Base-by-base conservation (phyloP, 2,113 vertebrate species). In the Elgaria multicarinata region DNA sequence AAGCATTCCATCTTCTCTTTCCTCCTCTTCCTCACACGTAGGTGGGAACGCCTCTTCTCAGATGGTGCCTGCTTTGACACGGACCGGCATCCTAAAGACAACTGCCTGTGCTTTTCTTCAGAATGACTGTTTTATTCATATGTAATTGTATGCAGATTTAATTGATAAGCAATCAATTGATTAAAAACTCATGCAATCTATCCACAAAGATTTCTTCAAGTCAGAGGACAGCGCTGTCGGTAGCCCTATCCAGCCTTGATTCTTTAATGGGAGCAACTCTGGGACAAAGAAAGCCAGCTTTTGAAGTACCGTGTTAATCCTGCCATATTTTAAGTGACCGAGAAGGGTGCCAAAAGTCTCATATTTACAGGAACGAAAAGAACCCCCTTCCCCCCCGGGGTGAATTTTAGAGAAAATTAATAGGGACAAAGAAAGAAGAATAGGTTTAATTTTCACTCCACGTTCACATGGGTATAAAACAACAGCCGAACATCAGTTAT, bases 401-500 rank as follows among this genome's bases (percentile, higher is more conserved):
- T 86, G 72, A 64, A 88, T 89, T 91, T 91, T 75, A 55, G 8
- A 9, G 77, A 39, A 26, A 46, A 77, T 87, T 62, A 92, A 50
- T 26, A 83, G 80, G 53, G 72, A 58, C 0, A 85, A 72, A 87
- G 20, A 76, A 85, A 46, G 88, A 93, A 55, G 72, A 84, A 85
- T 87, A 90, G 26, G 77, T 71, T 91, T 89, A 64, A 55, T 85
- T 80, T 90, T 58, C 80, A 24, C 74, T 78, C 81, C 90, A 87
- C 39, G 31, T 79, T 77, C 53, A 46, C 75, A n/a, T 58, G 86
- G 88, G 86, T 84, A 72, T 78, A 80, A 88, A 69, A 93, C 44
- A 31, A 92, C 90, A 89, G 88, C 62, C 82, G 85, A 85, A 76
- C 81, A 94, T 71, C 90, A 90, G 91, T 95, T 83, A 81, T 92